Percentiles rank a stretch among this genome's conserved stretches.
Conservation (phyloP, 2,797 vertebrate species). For the Eidolon dupreanum region DNA sequence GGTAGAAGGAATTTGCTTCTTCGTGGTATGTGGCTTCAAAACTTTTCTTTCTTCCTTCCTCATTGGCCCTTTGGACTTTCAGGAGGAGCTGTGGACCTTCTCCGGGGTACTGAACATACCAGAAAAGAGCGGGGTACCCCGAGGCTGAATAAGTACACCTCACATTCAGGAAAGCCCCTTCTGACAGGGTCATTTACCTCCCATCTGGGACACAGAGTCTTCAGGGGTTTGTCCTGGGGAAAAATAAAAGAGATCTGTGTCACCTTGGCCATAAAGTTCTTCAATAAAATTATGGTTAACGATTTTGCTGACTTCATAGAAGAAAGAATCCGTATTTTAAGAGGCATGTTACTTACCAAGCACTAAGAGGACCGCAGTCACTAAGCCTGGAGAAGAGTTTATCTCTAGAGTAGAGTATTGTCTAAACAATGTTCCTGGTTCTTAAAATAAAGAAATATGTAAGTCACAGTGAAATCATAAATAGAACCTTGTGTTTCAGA, state of each 20-base stretch:
- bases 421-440: not conserved
- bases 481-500: accelerated
- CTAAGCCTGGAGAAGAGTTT: not conserved
- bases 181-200: not conserved
- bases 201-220: slow-evolving; percentile 20
- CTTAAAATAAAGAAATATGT: not conserved
- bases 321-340: not conserved
- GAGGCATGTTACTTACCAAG: slow-evolving; percentile 37
- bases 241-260: not conserved
- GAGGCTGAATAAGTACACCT: not conserved
- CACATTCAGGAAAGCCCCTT: not conserved
- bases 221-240: not conserved
- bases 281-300: not conserved
- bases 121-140: not conserved
- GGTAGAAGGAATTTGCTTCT: not conserved
- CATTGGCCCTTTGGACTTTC: accelerated
- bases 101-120: slow-evolving; percentile 50
- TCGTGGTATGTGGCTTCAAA: not conserved
- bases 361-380: not conserved
- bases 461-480: not conserved
- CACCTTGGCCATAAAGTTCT: not conserved
- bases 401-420: not conserved
- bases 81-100: slow-evolving; percentile 24
- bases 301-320: not conserved
- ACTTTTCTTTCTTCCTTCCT: not conserved